Percentiles rank a stretch among this genome's conserved stretches.
phyloP scores from a whole-genome alignment of 2,797 vertebrate species.

The Buphagus erythrorhynchus region DNA sequence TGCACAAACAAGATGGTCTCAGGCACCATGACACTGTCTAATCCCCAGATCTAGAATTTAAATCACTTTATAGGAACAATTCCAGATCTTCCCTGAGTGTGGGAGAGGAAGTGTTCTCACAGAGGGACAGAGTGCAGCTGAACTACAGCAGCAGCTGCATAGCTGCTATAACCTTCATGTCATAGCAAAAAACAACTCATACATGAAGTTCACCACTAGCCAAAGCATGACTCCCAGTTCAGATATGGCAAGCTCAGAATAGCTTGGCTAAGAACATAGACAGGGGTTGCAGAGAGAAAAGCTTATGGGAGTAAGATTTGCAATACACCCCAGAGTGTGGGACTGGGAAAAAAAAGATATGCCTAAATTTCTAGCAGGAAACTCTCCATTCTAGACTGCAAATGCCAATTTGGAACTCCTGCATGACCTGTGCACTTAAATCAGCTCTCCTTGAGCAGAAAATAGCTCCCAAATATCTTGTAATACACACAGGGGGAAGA shows the following conservation, averaged over 20 bases:
- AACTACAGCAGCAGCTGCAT: background rate
- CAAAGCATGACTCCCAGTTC: background rate
- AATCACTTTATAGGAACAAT: background rate
- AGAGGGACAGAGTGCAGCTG: background rate
- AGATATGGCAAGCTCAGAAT: background rate
- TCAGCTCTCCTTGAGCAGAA: background rate
- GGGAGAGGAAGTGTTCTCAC: background rate
- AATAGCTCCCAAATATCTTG: background rate
- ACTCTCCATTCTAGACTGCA: background rate
- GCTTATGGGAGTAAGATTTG: background rate
- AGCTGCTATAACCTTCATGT: background rate
- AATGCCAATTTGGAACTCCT: background rate
- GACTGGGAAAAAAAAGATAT: background rate
- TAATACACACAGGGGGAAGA: background rate
- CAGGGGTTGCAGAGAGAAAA: background rate
- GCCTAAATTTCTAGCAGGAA: background rate
- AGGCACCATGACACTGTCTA: background rate
- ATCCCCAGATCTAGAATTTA: background rate
- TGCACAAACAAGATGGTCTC: background rate
- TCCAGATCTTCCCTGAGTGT: background rate
- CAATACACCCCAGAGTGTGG: background rate
- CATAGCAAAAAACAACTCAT: background rate
- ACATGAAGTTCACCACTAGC: background rate
- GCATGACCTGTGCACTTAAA: background rate
- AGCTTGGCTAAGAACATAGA: background rate